phyloP scores from a whole-genome alignment of 2,797 vertebrate species.

The Bradypodion pumilum region DNA sequence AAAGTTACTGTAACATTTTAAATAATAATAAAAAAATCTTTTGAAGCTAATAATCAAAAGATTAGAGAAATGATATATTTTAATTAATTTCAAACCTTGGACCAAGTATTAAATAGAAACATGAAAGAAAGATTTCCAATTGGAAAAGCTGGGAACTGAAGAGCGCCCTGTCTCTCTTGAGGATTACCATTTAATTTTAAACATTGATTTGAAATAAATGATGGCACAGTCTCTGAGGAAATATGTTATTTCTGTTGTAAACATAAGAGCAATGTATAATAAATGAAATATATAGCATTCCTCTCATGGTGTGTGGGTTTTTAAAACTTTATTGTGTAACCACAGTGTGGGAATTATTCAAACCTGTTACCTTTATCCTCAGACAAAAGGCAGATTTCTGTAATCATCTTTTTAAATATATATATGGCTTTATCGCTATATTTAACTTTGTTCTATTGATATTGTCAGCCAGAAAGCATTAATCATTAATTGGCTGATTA shows the following conservation, averaged over 20 bases:
- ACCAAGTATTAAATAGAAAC: slow-evolving; percentile 76
- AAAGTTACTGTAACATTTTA: slow-evolving; percentile 69
- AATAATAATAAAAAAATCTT: slow-evolving; percentile 66
- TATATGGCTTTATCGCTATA: slow-evolving; percentile 50
- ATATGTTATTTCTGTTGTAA: slow-evolving; percentile 69
- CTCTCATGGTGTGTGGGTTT: slow-evolving; percentile 55
- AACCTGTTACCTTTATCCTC: slow-evolving; percentile 49
- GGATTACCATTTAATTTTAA: slow-evolving; percentile 80
- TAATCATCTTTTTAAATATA: slow-evolving; percentile 49
- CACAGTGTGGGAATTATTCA: slow-evolving; percentile 58
- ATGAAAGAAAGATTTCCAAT: slow-evolving; percentile 77
- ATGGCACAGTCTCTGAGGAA: slow-evolving; percentile 72
- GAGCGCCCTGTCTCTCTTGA: slow-evolving; percentile 61
- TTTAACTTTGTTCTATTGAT: slow-evolving; percentile 26
- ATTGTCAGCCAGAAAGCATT: neutral
- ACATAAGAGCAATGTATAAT: slow-evolving; percentile 68
- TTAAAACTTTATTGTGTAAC: slow-evolving; percentile 41
- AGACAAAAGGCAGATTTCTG: slow-evolving; percentile 56
- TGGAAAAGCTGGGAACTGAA: slow-evolving; percentile 68
- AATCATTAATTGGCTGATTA: slow-evolving; percentile 23
- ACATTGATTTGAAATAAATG: slow-evolving; percentile 81
- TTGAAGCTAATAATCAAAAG: slow-evolving; percentile 82
- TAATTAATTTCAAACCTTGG: slow-evolving; percentile 81
- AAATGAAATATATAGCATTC: slow-evolving; percentile 69
- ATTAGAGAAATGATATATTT: slow-evolving; percentile 81